Conservation (phyloP, 1,140 invertebrate species). For the Temnothorax curvispinosus region DNA sequence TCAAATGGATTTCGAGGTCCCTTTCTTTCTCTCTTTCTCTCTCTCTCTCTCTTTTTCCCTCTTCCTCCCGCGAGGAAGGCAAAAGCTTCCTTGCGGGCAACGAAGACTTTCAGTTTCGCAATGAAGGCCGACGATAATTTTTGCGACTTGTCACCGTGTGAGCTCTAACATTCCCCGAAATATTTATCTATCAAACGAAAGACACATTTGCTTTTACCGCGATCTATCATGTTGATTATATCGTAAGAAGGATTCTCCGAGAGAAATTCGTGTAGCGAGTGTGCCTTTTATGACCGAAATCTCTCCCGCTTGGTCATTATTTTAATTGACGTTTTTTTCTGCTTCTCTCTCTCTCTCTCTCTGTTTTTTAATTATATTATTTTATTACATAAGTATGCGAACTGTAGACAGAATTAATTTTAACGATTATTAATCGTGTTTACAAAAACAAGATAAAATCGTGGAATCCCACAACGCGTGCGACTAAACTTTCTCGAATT, state of each 20-base stretch:
- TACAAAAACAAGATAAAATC: background rate
- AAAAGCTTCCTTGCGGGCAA: background rate
- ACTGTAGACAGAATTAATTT: background rate
- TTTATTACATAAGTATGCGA: background rate
- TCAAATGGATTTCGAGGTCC: slow-evolving; percentile 76
- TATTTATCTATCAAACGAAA: slow-evolving; percentile 16
- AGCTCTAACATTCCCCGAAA: slow-evolving; percentile 19
- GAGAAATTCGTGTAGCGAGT: background rate
- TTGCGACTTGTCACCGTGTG: background rate
- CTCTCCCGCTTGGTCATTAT: background rate
- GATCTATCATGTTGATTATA: background rate
- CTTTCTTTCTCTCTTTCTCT: slow-evolving; percentile 68
- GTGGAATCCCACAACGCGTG: background rate
- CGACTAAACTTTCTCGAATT: background rate
- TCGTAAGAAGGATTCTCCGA: background rate
- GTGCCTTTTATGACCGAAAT: background rate
- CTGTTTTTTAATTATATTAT: background rate
- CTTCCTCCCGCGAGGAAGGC: background rate
- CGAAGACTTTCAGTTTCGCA: slow-evolving; percentile 66
- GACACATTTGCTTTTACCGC: slow-evolving; percentile 23
- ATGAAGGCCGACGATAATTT: slow-evolving; percentile 51
- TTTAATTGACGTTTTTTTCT: background rate
- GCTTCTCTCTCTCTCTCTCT: no score
- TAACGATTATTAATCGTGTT: background rate
- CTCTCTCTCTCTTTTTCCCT: slow-evolving; percentile 33